A percentile compares a stretch with the other conserved stretches of the same genome.
Conservation (phyloP, 2,113 vertebrate species). For the Pollimyrus isidori region DNA sequence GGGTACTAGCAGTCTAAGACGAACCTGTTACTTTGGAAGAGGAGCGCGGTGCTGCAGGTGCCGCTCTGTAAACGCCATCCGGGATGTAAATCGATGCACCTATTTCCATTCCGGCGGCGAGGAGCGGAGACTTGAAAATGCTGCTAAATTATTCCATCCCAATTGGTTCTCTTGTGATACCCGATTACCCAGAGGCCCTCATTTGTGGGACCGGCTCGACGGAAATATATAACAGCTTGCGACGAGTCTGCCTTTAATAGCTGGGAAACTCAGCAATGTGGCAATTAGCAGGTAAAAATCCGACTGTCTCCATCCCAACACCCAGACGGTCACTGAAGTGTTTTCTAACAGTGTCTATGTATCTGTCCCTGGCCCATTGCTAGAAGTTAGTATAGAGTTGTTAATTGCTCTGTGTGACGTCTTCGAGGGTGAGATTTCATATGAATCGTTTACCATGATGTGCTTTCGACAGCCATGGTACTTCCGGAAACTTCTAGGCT, state of each 20-base stretch:
- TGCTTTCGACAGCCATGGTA: neutral
- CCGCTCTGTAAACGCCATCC: neutral
- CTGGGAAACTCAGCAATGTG: neutral
- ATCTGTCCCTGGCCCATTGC: neutral
- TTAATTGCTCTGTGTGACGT: neutral
- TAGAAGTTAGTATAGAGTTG: neutral
- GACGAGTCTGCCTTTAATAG: neutral
- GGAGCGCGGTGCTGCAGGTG: neutral
- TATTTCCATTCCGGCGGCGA: neutral
- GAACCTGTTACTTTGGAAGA: neutral
- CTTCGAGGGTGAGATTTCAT: neutral
- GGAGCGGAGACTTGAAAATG: neutral
- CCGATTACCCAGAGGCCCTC: neutral
- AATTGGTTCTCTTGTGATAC: neutral
- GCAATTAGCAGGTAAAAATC: neutral
- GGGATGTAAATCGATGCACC: neutral
- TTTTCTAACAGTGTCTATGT: neutral
- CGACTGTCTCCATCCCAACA: neutral
- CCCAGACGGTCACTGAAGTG: neutral
- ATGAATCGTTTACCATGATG: neutral
- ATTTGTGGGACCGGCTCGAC: neutral
- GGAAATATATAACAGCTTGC: neutral
- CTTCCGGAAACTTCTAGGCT: neutral
- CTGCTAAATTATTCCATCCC: neutral
- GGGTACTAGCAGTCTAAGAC: neutral